Conservation (phyloP, 92 coral and sea anemone species). For the Diadumene lineata region DNA sequence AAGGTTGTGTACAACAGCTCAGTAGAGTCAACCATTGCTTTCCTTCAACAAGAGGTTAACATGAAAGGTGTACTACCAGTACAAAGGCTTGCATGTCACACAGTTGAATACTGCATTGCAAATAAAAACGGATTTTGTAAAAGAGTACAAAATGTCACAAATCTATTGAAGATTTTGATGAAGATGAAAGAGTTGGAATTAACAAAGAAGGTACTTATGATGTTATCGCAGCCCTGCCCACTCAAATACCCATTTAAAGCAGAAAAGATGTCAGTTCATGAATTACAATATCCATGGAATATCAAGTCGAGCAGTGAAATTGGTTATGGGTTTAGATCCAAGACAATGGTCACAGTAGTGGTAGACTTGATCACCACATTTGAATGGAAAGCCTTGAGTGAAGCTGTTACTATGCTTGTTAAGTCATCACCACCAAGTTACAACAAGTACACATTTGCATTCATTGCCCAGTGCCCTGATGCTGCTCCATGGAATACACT, state of each 20-base stretch:
- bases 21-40: not conserved
- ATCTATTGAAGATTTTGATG: not conserved
- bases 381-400: not conserved
- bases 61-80: not conserved
- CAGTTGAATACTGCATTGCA: not conserved
- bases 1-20: not conserved
- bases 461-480: not conserved
- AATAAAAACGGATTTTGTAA: not conserved
- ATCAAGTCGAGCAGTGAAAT: not conserved
- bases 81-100: not conserved
- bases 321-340: not conserved
- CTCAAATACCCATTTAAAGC: not conserved
- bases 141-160: not conserved
- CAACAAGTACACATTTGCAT: not conserved
- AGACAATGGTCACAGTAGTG: not conserved
- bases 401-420: not conserved
- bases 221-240: not conserved
- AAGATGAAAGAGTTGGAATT: not conserved
- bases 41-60: not conserved
- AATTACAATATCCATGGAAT: not conserved
- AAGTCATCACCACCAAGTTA: not conserved
- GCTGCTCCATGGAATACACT: too few relatives aligned
- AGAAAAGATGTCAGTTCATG: not conserved
- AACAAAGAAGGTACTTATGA: not conserved
- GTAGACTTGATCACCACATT: not conserved